Evolutionary conservation across 2,113 vertebrate species (phyloP), one percentile per base, ranked within the genome.

Genomic region (Corythornis cristatus): DNA sequence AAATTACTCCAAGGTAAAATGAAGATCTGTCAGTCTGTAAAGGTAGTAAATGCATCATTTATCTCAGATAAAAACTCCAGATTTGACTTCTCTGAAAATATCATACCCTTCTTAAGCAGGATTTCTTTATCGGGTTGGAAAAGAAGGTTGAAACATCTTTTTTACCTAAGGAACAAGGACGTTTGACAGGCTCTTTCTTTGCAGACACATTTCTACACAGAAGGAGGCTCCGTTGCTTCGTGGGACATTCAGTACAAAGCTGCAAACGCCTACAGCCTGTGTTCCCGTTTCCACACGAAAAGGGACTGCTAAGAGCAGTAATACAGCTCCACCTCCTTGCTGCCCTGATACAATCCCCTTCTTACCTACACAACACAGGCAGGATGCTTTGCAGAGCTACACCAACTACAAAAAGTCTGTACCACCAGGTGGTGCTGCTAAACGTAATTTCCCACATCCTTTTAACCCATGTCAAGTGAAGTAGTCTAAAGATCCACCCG

Each of bases 371-470:
- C 16, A 14, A 7, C 0, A 0, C 31, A 42, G 42, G 12, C 40
- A n/a, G 43, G 25, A 23, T 16, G n/a, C 14, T 60, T n/a, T 5
- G 0, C 9, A 45, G 15, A 31, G 19, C 37, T 31, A 0, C 46
- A 22, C 3, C 3, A 53, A 20, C 7, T 19, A 0, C 18, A 23
- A 21, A 56, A 29, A 65, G 20, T 43, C 26, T 3, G 10, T 33
- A 7, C 91, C 89, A 76, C 33, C 66, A 89, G 91, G 42, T 92
- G 89, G 87, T 87, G 93, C 89, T 93, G 78, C 48, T 53, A 61
- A 91, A 72, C 70, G 4, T 7, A 3, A 6, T 35, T 94, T 93
- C 1, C 28, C 43, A 3, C 6, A 3, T 53, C 8, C 12, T 71
- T 89, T n/a, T n/a, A 17, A 48, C n/a, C 8, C 26, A 23, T 1